Base-by-base conservation (phyloP, 1,140 invertebrate genomes). In the Steinernema feltiae region DNA sequence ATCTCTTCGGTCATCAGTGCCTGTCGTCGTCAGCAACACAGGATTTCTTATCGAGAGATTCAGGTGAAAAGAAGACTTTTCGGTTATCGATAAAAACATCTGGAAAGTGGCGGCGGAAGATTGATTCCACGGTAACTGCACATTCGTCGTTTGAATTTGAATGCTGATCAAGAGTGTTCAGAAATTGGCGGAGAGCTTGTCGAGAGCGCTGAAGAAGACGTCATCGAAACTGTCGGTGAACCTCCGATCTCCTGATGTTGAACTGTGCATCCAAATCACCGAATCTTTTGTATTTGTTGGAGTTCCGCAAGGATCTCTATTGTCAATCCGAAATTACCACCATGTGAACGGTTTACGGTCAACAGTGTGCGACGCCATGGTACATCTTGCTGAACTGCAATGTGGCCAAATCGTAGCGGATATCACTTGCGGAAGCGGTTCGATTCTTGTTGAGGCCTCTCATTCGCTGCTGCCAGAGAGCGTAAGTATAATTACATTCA, bases 181-280 rank as follows among this genome's bases (percentile, higher is more conserved):
- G 53, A 63, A 63, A 27, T 63, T 63, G 53, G 53, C 53, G 7
- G 53, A n/a, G 24, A 63, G 53, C 53, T 63, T 63, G 24, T 63
- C 53, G 24, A 3, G 53, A 7, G 24, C 53, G 7, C 2, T 63
- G 24, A 63, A 27, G 53, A 63, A 63, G 53, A 15, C 2, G 2
- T n/a, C n/a, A n/a, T 27, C 15, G 15, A 63, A 27, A 15, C 3
- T 27, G 3, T 12, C 24, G 15, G 53, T 21, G 15, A 63, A 63
- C 24, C 24, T 63, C 12, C 53, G 53, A 7, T 15, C 7, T 7
- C 53, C 53, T 15, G 53, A 27, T 7, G 15, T 63, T 3, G 53
- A 63, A 27, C 24, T 63, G 7, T 17, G 12, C 12, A 21, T 63
- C 24, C 53, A 63, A 21, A 63, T 63, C 53, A 63, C 53, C 15